Evolutionary conservation across 2,888 invertebrate species (phyloP).

Genomic region (Oscheius sp.): DNA sequence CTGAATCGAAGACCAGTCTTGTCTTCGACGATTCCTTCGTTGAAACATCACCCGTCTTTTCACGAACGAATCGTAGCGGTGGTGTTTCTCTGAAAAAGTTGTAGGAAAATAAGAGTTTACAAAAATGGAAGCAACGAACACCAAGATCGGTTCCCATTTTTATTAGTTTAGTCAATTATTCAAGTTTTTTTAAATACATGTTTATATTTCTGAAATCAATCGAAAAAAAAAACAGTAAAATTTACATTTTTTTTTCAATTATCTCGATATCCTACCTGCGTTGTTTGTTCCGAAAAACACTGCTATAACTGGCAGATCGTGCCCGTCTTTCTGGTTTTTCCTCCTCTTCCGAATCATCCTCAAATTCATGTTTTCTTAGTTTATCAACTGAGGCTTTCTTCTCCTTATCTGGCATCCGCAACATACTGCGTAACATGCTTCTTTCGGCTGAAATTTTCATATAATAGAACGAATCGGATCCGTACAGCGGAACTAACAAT

Average conservation of each 20-base stretch:
- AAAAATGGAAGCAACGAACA: too few relatives aligned
- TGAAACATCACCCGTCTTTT: conserved; percentile 38
- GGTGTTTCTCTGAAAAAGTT: conserved; percentile 42
- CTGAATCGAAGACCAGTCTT: conserved; percentile 48
- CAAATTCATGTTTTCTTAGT: conserved; percentile 32
- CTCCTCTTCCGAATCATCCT: conserved; percentile 38
- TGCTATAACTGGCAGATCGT: conserved; percentile 13
- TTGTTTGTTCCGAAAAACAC: conserved; percentile 37
- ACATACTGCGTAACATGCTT: conserved; percentile 15
- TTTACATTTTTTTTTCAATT: not conserved
- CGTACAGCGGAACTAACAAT: conserved; percentile 23
- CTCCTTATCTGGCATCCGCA: not conserved
- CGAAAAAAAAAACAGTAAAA: too few relatives aligned
- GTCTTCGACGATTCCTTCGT: conserved; percentile 33
- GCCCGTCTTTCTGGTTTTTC: conserved; percentile 24
- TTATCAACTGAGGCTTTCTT: not conserved
- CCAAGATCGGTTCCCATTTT: too few relatives aligned
- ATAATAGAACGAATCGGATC: not conserved
- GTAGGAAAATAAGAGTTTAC: too few relatives aligned
- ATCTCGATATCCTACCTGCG: conserved; percentile 25
- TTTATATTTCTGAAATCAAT: not conserved
- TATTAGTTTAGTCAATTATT: not conserved
- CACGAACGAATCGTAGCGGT: conserved; percentile 43
- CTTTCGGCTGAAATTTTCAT: conserved; percentile 10
- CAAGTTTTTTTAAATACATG: not conserved